phyloP scores from a whole-genome alignment of 1,140 invertebrate genomes.

The Heliconius melpomene region DNA sequence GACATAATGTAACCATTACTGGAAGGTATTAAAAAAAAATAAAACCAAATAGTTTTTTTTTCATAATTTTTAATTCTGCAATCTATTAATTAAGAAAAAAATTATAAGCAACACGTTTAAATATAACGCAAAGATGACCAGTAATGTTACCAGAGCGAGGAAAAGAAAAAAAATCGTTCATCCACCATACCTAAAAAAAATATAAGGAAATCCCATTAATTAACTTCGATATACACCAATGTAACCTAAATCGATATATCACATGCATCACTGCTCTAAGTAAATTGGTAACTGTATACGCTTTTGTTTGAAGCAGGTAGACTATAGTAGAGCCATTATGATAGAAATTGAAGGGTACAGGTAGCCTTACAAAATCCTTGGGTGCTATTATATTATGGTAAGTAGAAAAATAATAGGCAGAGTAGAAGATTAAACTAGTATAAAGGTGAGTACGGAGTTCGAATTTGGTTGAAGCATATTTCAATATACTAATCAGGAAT shows the following conservation, averaged over 20 bases:
- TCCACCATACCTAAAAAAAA: background rate
- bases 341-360: background rate
- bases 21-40: background rate
- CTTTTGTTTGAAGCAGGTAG: constrained; percentile 4
- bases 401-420: background rate
- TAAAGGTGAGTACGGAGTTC: background rate
- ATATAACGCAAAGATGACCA: too few species aligned
- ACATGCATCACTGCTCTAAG: background rate
- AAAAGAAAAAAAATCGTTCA: too few species aligned
- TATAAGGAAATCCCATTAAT: background rate
- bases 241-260: background rate
- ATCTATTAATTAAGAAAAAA: too few species aligned
- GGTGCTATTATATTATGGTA: background rate
- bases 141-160: too few species aligned
- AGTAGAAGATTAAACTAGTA: background rate
- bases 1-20: too few species aligned
- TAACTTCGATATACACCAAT: background rate
- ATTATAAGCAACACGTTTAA: too few species aligned
- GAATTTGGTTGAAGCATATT: background rate
- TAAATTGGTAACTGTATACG: constrained; percentile 7
- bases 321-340: background rate
- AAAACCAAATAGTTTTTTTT: too few species aligned
- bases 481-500: too few species aligned
- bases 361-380: background rate
- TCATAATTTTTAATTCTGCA: too few species aligned